Base-by-base conservation (phyloP, 1,140 invertebrate genomes). In the Meloidogyne floridensis region DNA sequence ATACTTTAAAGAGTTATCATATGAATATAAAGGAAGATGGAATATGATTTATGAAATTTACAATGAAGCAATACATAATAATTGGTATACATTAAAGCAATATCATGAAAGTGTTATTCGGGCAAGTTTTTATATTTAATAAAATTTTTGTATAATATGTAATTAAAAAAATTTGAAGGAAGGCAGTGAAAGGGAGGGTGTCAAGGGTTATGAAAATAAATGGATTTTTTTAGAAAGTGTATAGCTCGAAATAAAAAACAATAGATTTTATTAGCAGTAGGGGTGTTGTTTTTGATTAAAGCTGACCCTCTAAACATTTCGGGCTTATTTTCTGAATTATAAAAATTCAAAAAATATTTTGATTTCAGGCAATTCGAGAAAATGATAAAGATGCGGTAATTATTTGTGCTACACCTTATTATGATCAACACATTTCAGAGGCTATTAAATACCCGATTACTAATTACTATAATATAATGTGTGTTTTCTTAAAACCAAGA, bases 1-100 rank as follows among this genome's bases (percentile, higher is more conserved):
- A 10, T 81, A 80, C 18, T 81, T 81, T 73, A 18, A 32, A 47
- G 43, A 71, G 42, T 80, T 81, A 32, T 54, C 54, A 18, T 51
- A 6, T 3, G 7, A 51, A 51, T 81, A 77, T 54, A 73, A 18
- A n/a, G 75, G 75, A 11, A 75, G 42, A 43, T 69, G 18, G 15
- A 81, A 81, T 72, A 65, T 75, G 20, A 32, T 81, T 51, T 81
- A 81, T 32, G 80, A 81, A 43, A 80, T 72, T 43, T 80, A 72
- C 51, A 81, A 81, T 59, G 80, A 81, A 32, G n/a, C 75, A 5
- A 51, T 18, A 4, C 2, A 77, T 10, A n/a, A 32, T 18, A 15
- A 65, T 71, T 81, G 80, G 80, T 20, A 72, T 51, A 15, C 51
- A 5, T 42, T 81, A 11, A 47, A 71, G 6, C 51, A 72, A 32